Evolutionary conservation across 2,113 vertebrate species (phyloP).

Genomic region (Ardeotis arabs): DNA sequence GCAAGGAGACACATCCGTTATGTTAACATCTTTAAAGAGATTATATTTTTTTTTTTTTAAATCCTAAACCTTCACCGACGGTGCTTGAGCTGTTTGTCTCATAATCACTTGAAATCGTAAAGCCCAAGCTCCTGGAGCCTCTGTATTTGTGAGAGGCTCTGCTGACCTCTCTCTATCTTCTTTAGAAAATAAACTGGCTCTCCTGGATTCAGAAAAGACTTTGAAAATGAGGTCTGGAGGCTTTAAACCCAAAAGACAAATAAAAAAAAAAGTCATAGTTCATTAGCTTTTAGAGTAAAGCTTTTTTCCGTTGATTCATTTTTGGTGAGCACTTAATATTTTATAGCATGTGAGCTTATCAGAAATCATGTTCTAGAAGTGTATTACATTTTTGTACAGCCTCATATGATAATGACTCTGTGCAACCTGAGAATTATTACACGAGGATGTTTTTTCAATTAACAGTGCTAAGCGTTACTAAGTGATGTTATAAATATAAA

Average conservation of each 20-base stretch:
- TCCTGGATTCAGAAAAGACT: neutral
- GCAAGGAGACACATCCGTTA: rapidly evolving
- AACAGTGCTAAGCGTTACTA: neutral
- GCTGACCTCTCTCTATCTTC: neutral
- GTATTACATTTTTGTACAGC: neutral
- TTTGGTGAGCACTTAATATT: neutral
- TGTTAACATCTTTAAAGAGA: neutral
- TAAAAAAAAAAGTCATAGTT: constrained; percentile 31
- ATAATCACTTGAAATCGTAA: neutral
- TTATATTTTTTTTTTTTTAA: neutral
- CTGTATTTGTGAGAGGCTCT: neutral
- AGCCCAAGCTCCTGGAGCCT: neutral
- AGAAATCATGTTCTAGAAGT: neutral
- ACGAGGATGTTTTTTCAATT: constrained; percentile 19
- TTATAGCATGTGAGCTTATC: neutral
- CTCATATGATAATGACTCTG: neutral
- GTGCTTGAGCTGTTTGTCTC: neutral
- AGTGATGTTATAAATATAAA: neutral
- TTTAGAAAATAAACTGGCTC: neutral
- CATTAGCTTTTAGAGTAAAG: constrained; percentile 2
- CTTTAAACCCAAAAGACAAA: constrained; percentile 36
- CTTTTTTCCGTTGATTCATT: neutral
- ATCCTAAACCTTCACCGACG: neutral
- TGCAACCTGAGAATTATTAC: neutral
- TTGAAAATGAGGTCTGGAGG: neutral